Evolutionary conservation across 2,797 vertebrate species (phyloP), one percentile per base, ranked within the genome.

Genomic region (Gallirallus australis): DNA sequence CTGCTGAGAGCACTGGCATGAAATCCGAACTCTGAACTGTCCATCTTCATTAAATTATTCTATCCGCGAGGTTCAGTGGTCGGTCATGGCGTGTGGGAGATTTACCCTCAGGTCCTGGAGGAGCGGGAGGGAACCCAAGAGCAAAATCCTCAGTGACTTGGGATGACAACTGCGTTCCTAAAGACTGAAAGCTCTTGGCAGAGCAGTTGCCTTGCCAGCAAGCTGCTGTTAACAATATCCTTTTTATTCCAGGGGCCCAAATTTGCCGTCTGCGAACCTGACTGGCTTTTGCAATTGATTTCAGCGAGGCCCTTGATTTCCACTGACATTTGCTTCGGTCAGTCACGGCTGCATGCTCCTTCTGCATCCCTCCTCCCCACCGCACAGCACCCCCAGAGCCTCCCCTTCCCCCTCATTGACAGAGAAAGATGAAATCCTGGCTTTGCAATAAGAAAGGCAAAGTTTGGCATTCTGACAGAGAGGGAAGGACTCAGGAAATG

Each of bases 221-320:
- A 93, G 56, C 94, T 80, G 80, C 91, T 94, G 69, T 75, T 96
- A 95, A 97, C 93, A 96, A 94, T 96, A 94, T 94, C 90, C 93
- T 96, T 95, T 95, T 93, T 72, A 92, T 97, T 96, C 82, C 81
- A 60, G 78, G 70, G 83, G 53, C 85, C 80, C 70, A 90, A 82
- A 94, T 82, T 80, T 82, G 91, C 80, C 0, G 45, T 60, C 91
- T 90, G 86, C 3, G 2, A 96, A 96, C 90, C 94, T 94, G 96
- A 89, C 77, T 60, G 80, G 70, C 77, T 95, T 92, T 82, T 84
- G 83, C 70, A 83, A 78, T 70, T 52, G 70, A 96, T 90, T 93
- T 86, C 88, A 78, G 84, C 3, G 2, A 84, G 73, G 73, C 57
- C 28, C 93, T 80, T 66, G 64, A 78, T 96, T 90, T 72, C 69